Percentiles rank a stretch among this genome's conserved stretches.
These are phyloP conservation scores for Chromis chromis DNA, from an alignment of 2,797 vertebrate species.

Conservation along the genomic window DNA sequence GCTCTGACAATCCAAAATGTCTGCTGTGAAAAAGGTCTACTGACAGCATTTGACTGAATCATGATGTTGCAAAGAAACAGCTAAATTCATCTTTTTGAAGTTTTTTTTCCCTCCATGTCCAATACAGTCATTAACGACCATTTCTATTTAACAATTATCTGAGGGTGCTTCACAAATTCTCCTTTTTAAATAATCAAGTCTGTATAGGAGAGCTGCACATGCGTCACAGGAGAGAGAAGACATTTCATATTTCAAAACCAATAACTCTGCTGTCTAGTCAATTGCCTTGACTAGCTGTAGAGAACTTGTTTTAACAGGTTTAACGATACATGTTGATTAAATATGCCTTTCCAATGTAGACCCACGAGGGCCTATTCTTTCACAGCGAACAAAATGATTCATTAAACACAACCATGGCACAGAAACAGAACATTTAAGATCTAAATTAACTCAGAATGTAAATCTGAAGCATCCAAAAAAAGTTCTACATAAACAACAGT, in stretches of 20 bases:
- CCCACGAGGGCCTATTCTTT: slow-evolving; percentile 38
- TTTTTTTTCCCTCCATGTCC: slow-evolving; percentile 4
- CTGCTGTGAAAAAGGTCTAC: not conserved
- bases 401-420: slow-evolving; percentile 61
- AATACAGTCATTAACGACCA: slow-evolving; percentile 10
- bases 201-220: slow-evolving; percentile 19
- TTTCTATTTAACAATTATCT: slow-evolving; percentile 33
- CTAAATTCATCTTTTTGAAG: not conserved
- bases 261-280: slow-evolving; percentile 41
- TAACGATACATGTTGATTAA: slow-evolving; percentile 48
- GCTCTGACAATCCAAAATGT: not conserved
- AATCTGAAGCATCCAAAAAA: slow-evolving; percentile 41
- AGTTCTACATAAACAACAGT: slow-evolving; percentile 43
- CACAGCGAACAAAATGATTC: slow-evolving; percentile 52
- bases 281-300: slow-evolving; percentile 38
- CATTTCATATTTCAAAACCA: slow-evolving; percentile 44
- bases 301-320: slow-evolving; percentile 37
- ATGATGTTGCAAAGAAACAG: slow-evolving; percentile 25
- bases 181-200: slow-evolving; percentile 35
- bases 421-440: slow-evolving; percentile 49
- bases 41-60: slow-evolving; percentile 28
- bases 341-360: slow-evolving; percentile 48
- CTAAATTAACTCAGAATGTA: slow-evolving; percentile 41
- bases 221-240: slow-evolving; percentile 42
- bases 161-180: slow-evolving; percentile 50